Evolutionary conservation across 92 coral and sea anemone genomes (phyloP).

Genomic region (Bergia puertoricense): DNA sequence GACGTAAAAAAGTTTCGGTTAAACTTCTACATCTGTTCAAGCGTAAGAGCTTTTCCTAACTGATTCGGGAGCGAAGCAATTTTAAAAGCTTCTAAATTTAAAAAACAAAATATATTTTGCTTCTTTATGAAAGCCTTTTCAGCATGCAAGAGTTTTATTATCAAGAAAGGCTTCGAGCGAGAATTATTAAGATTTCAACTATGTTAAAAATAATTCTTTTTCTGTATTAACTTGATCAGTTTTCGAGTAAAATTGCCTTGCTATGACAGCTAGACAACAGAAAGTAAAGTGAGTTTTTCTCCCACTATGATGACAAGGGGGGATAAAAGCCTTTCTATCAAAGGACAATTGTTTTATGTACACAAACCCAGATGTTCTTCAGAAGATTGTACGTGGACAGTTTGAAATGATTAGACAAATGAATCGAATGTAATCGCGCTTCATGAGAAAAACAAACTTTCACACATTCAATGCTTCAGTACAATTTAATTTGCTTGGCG

Average conservation of each 20-base stretch:
- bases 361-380: constrained; percentile 35
- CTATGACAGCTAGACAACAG: background rate
- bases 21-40: constrained; percentile 1
- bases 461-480: constrained; percentile 27
- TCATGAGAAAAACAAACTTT: constrained; percentile 27
- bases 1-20: constrained; percentile 5
- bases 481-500: constrained; percentile 8
- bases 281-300: background rate
- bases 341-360: constrained; percentile 23
- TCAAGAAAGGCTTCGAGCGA: background rate
- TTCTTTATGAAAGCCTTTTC: background rate
- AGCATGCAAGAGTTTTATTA: background rate
- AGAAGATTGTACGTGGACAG: constrained; percentile 24
- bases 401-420: constrained; percentile 28
- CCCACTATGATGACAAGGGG: constrained; percentile 5
- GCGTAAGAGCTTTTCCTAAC: background rate
- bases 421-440: constrained; percentile 8
- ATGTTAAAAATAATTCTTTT: background rate
- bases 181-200: background rate
- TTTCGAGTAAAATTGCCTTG: background rate
- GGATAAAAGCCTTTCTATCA: constrained; percentile 32
- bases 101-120: background rate
- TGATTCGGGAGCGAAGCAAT: background rate
- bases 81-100: background rate
- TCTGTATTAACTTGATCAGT: constrained; percentile 12